A percentile compares a stretch with the other conserved stretches of the same genome.
These are phyloP conservation scores for Polypterus bichir DNA, from an alignment of 2,113 vertebrate genomes.

Conservation along the genomic window DNA sequence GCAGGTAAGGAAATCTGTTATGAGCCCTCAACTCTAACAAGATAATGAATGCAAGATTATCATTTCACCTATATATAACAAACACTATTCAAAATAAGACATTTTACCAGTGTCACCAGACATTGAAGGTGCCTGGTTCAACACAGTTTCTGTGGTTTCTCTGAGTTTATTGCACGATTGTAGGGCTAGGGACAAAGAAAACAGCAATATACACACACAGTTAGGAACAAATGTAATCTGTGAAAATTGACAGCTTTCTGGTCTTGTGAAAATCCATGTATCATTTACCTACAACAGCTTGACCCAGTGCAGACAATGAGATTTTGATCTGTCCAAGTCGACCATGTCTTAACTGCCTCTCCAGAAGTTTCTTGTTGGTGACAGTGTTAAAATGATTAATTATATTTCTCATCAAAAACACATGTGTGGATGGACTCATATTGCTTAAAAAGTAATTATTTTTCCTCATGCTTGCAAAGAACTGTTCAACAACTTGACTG, in stretches of 20 bases:
- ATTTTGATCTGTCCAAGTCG: neutral
- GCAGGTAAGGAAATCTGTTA: too few relatives aligned
- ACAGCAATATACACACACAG: too few relatives aligned
- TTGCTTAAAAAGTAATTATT: neutral
- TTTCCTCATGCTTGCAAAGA: neutral
- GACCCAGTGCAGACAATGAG: neutral
- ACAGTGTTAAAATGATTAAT: neutral
- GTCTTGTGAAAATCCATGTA: neutral
- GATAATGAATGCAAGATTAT: neutral
- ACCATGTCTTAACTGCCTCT: neutral
- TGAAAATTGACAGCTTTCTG: too few relatives aligned
- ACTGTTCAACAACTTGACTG: neutral
- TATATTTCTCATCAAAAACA: neutral
- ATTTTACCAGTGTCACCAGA: neutral
- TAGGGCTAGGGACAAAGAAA: too few relatives aligned
- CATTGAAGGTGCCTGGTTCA: neutral
- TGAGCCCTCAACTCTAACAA: neutral
- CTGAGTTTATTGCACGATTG: too few relatives aligned
- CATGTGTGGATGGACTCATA: neutral
- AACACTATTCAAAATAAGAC: neutral
- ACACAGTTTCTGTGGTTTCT: too few relatives aligned
- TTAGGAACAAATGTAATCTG: too few relatives aligned
- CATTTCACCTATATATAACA: neutral
- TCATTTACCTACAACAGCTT: neutral
- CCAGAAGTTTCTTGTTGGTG: neutral